phyloP scores from a whole-genome alignment of 2,113 vertebrate species.

The Phylloscopus trochilus region DNA sequence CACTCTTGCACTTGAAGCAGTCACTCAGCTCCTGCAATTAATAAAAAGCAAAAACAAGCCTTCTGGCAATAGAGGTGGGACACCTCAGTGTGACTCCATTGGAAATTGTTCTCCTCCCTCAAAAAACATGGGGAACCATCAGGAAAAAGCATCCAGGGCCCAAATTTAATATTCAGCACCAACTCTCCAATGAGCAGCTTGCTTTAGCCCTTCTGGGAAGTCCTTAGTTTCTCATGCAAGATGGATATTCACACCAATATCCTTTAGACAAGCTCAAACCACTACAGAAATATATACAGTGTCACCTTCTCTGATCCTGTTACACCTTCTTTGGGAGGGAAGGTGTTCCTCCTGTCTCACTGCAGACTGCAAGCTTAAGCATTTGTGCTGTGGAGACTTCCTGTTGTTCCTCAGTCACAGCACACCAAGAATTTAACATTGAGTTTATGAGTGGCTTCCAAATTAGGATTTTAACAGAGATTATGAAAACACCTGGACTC shows the following conservation, averaged over 20 bases:
- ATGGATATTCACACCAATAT: background rate
- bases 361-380: background rate
- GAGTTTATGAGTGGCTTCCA: background rate
- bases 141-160: background rate
- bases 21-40: background rate
- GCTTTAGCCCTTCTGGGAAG: background rate
- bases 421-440: background rate
- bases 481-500: background rate
- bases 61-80: background rate
- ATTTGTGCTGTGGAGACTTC: background rate
- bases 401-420: background rate
- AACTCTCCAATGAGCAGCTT: background rate
- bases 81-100: background rate
- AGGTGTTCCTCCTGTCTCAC: background rate
- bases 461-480: background rate
- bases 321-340: background rate
- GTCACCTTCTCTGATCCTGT: background rate
- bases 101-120: background rate
- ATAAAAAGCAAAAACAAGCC: background rate
- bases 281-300: background rate
- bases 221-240: background rate
- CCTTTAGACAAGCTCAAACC: background rate
- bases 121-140: background rate
- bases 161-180: background rate
- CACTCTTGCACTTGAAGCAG: background rate